These are phyloP conservation scores for Lynx canadensis DNA, from an alignment of 2,113 vertebrate genomes.

Conservation along the genomic window DNA sequence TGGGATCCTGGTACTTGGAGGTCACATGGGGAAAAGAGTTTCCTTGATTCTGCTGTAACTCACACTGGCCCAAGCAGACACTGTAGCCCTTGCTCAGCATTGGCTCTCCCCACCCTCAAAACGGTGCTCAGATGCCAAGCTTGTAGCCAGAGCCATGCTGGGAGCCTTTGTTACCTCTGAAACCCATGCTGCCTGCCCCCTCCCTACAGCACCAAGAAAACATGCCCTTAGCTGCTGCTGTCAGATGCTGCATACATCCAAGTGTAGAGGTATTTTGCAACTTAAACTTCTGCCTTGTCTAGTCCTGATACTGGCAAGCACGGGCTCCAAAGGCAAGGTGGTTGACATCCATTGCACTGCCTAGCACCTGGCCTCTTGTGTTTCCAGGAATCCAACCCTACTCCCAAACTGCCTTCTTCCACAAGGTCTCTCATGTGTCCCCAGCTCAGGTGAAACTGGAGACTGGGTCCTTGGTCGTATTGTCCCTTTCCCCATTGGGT, in stretches of 20 bases:
- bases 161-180: neutral
- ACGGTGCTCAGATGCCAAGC: neutral
- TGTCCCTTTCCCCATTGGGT: neutral
- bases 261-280: neutral
- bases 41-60: neutral
- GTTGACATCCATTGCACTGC: neutral
- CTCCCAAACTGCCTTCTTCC: neutral
- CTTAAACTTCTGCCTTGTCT: neutral
- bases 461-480: accelerated
- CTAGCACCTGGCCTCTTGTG: neutral
- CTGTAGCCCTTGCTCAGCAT: too few species aligned
- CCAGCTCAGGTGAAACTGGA: neutral
- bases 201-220: neutral
- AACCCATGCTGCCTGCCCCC: accelerated
- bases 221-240: neutral
- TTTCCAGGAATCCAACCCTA: neutral
- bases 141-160: neutral
- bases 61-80: too few species aligned
- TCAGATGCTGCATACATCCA: neutral
- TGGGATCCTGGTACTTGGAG: neutral
- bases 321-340: neutral
- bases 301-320: neutral
- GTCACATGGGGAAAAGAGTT: neutral
- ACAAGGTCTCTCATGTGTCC: accelerated
- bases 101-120: neutral